phyloP scores from a whole-genome alignment of 1,140 invertebrate genomes.

The Maconellicoccus hirsutus region DNA sequence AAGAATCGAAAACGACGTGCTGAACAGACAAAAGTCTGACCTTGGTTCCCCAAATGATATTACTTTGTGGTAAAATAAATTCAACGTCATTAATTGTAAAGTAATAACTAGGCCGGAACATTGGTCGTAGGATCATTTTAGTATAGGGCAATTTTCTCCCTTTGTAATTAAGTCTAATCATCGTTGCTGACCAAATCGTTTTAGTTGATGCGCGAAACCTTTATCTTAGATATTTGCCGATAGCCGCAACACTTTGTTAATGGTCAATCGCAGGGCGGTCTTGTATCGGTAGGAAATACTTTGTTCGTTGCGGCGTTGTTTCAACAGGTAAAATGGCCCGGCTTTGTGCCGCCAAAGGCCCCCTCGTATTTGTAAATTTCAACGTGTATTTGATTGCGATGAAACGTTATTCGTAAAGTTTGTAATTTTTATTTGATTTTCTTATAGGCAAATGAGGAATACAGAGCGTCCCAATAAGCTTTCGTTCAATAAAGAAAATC shows the following conservation, averaged over 20 bases:
- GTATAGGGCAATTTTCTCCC: not conserved
- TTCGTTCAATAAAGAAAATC: not conserved
- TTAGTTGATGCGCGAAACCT: not conserved
- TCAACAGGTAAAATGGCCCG: not conserved
- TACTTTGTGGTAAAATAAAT: not conserved
- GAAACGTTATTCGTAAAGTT: no score
- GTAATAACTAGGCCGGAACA: not conserved
- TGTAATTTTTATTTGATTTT: constrained; percentile 1
- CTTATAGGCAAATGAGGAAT: not conserved
- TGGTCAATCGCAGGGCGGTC: constrained; percentile 15
- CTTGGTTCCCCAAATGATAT: not conserved
- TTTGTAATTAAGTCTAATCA: not conserved
- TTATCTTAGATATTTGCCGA: not conserved
- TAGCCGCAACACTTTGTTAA: constrained; percentile 13
- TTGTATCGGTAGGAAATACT: not conserved
- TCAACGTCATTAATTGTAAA: not conserved
- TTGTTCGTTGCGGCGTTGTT: not conserved
- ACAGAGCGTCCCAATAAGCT: not conserved
- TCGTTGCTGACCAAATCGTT: not conserved
- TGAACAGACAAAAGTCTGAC: not conserved
- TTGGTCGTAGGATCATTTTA: not conserved
- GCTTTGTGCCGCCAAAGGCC: not conserved
- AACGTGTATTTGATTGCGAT: no score
- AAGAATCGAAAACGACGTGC: not conserved
- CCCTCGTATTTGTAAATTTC: not conserved